Conservation (phyloP, 2,888 invertebrate genomes). For the Heteromyza rotundicornis region DNA sequence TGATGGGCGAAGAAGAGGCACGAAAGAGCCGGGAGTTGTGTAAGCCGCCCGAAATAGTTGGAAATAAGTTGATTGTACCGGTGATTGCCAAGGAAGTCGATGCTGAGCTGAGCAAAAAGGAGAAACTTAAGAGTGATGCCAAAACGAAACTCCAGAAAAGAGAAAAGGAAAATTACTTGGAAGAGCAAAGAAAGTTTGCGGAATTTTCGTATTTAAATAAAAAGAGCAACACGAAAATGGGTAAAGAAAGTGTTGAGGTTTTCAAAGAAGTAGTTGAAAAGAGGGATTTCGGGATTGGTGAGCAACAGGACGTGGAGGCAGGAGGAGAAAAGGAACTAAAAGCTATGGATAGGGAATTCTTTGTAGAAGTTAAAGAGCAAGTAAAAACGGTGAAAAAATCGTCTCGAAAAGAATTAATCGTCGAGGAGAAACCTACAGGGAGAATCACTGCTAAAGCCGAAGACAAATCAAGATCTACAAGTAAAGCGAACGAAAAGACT, state of each 20-base stretch:
- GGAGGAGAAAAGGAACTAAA: not conserved
- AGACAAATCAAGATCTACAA: no score
- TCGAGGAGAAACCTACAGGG: no score
- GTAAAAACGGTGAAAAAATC: no score
- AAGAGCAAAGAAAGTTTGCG: constrained; percentile 34
- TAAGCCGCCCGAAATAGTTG: constrained; percentile 54
- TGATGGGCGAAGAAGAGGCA: constrained; percentile 36
- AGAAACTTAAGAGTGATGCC: constrained; percentile 37
- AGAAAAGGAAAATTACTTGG: constrained; percentile 32
- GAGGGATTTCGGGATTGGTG: no score
- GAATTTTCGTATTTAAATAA: constrained; percentile 41
- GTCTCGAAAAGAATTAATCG: no score
- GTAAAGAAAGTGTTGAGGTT: constrained; percentile 1
- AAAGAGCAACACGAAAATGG: not conserved
- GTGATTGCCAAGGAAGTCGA: constrained; percentile 60
- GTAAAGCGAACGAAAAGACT: not conserved
- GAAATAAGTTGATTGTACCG: constrained; percentile 59
- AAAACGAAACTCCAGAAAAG: constrained; percentile 17
- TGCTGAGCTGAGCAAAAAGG: constrained; percentile 50
- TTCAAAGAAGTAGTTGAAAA: no score
- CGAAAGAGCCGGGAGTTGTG: constrained; percentile 35
- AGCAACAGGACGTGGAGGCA: not conserved
- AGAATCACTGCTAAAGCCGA: no score
- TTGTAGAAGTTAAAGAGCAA: no score
- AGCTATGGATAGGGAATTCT: not conserved